phyloP scores from a whole-genome alignment of 2,113 vertebrate species.

The Sceloporus undulatus region DNA sequence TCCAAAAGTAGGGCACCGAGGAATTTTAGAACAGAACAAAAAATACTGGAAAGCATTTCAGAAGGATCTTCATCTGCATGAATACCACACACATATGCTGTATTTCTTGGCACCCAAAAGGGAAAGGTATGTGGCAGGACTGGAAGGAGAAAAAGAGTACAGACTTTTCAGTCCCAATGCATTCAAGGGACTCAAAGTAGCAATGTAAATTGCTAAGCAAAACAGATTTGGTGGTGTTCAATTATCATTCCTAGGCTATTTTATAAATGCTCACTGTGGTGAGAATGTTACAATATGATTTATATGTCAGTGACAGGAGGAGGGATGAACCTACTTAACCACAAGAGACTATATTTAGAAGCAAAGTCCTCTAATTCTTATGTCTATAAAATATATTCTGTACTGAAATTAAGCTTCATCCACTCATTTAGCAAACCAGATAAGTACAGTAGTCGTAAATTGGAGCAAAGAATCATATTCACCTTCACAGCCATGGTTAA shows the following conservation, averaged over 20 bases:
- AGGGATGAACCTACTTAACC: slow-evolving; percentile 35
- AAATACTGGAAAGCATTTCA: slow-evolving; percentile 50
- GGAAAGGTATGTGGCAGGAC: background rate
- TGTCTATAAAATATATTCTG: background rate
- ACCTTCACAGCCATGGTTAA: slow-evolving; percentile 9
- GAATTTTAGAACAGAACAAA: slow-evolving; percentile 38
- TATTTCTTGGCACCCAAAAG: slow-evolving; percentile 56
- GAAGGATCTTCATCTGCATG: slow-evolving; percentile 50
- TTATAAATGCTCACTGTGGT: slow-evolving; percentile 52
- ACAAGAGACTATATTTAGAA: slow-evolving; percentile 36
- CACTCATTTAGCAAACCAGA: slow-evolving; percentile 35
- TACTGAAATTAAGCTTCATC: slow-evolving; percentile 36
- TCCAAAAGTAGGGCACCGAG: slow-evolving; percentile 58
- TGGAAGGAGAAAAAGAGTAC: slow-evolving; percentile 48
- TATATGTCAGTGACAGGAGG: background rate
- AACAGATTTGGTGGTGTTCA: slow-evolving; percentile 56
- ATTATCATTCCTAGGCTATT: slow-evolving; percentile 53
- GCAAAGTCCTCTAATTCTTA: slow-evolving; percentile 9
- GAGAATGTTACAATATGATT: slow-evolving; percentile 45
- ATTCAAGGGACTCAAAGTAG: slow-evolving; percentile 55
- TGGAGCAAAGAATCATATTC: slow-evolving; percentile 22
- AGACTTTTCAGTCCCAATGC: slow-evolving; percentile 54
- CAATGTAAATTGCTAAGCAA: slow-evolving; percentile 51
- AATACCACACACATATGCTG: slow-evolving; percentile 71
- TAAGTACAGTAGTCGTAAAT: slow-evolving; percentile 30